phyloP scores from a whole-genome alignment of 2,797 vertebrate species.

The Gambusia yucatana region DNA sequence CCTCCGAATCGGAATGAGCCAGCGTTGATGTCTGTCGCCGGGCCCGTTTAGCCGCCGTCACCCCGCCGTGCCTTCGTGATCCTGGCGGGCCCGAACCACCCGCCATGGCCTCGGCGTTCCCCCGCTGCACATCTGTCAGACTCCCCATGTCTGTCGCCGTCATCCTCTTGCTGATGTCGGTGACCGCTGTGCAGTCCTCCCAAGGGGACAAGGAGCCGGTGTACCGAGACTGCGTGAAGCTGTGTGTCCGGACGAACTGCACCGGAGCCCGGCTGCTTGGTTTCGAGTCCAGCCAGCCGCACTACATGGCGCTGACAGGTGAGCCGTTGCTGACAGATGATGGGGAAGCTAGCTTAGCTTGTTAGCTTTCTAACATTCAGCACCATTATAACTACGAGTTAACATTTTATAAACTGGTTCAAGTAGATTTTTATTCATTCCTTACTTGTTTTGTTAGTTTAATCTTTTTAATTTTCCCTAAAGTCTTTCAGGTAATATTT shows the following conservation, averaged over 20 bases:
- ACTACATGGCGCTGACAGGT: conserved; percentile 96
- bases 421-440: background rate
- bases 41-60: conserved; percentile 31
- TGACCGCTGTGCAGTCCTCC: conserved; percentile 75
- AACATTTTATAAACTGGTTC: background rate
- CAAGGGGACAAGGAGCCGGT: conserved; percentile 95
- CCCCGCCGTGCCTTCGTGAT: conserved; percentile 68
- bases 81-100: conserved; percentile 58
- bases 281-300: conserved; percentile 91
- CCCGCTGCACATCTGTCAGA: conserved; percentile 72
- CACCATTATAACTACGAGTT: background rate
- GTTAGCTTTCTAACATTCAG: conserved; percentile 16
- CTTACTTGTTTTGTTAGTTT: background rate
- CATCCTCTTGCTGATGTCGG: conserved; percentile 63
- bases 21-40: conserved; percentile 45
- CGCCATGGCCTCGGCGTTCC: conserved; percentile 74
- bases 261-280: conserved; percentile 86
- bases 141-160: conserved; percentile 68
- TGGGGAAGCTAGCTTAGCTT: conserved; percentile 37
- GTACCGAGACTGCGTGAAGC: conserved; percentile 91
- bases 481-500: background rate
- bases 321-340: conserved; percentile 49
- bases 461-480: background rate
- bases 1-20: conserved; percentile 25
- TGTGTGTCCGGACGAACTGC: conserved; percentile 91